Percentiles rank a stretch among this genome's conserved stretches.
Conservation (phyloP, 2,113 vertebrate genomes). For the Nesospiza acunhae region DNA sequence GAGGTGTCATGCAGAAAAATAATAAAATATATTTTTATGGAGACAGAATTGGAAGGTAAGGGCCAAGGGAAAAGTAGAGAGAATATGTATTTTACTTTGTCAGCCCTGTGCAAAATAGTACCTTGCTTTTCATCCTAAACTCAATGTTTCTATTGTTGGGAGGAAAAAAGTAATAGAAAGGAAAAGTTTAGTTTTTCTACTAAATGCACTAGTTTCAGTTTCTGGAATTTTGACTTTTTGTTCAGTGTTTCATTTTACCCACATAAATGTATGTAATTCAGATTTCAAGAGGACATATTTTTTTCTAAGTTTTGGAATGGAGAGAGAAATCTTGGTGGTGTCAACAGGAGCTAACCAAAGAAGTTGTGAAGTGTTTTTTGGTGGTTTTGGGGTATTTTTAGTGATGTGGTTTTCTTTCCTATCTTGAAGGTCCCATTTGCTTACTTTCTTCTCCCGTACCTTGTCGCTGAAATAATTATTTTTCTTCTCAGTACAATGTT, state of each 20-base stretch:
- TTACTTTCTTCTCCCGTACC: neutral
- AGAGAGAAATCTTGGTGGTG: neutral
- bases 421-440: neutral
- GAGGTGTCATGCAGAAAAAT: neutral
- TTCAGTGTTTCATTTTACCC: neutral
- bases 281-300: neutral
- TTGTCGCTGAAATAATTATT: neutral
- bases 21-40: neutral
- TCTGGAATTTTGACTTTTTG: neutral
- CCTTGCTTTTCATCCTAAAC: neutral
- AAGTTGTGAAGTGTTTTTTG: neutral
- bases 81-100: neutral
- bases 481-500: neutral
- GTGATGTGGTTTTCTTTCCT: accelerated
- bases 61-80: neutral
- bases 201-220: neutral
- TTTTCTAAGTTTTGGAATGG: neutral
- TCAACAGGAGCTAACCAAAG: neutral
- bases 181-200: neutral
- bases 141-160: neutral
- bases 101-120: neutral
- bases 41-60: neutral
- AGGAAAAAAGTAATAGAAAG: neutral
- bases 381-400: neutral
- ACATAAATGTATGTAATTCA: neutral